These are phyloP conservation scores for Paramisgurnus dabryanus DNA, from an alignment of 2,113 vertebrate genomes.

Conservation along the genomic window DNA sequence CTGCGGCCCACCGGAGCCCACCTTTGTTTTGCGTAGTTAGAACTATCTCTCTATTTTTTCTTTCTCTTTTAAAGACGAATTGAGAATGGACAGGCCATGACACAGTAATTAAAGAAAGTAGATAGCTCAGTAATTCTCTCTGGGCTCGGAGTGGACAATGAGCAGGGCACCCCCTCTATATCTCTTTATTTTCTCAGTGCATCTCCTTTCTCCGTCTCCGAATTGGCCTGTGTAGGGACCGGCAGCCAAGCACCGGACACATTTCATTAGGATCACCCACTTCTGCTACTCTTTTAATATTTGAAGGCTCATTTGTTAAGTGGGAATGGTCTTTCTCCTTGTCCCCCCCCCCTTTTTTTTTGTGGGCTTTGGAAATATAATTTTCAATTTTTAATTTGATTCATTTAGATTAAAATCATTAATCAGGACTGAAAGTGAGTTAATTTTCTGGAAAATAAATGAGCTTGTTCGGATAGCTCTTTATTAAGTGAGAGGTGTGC, in stretches of 20 bases:
- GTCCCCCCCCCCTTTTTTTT: slow-evolving; percentile 84
- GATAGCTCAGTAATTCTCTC: slow-evolving; percentile 65
- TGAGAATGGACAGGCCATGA: slow-evolving; percentile 41
- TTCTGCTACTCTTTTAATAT: slow-evolving; percentile 92
- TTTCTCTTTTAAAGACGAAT: background rate
- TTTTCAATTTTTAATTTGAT: slow-evolving; percentile 99
- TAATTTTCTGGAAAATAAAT: slow-evolving; percentile 99
- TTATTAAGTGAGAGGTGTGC: slow-evolving; percentile 92
- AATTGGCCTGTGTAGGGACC: slow-evolving; percentile 63
- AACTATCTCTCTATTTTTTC: background rate
- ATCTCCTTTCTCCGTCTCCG: slow-evolving; percentile 56
- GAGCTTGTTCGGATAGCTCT: slow-evolving; percentile 94
- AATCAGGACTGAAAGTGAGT: slow-evolving; percentile 99
- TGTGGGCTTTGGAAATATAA: slow-evolving; percentile 99
- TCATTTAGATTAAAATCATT: slow-evolving; percentile 99
- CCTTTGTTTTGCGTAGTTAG: background rate
- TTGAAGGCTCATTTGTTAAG: slow-evolving; percentile 99
- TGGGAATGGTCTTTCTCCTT: slow-evolving; percentile 84
- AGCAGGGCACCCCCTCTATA: slow-evolving; percentile 40
- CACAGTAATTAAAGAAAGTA: slow-evolving; percentile 71
- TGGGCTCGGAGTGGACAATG: slow-evolving; percentile 65
- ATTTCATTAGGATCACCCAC: slow-evolving; percentile 81
- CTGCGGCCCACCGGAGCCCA: background rate
- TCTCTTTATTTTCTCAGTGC: slow-evolving; percentile 54
- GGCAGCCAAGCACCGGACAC: slow-evolving; percentile 74